A percentile compares a stretch with the other conserved stretches of the same genome.
Evolutionary conservation across 2,113 vertebrate species (phyloP).

Genomic region (Scomber japonicus): DNA sequence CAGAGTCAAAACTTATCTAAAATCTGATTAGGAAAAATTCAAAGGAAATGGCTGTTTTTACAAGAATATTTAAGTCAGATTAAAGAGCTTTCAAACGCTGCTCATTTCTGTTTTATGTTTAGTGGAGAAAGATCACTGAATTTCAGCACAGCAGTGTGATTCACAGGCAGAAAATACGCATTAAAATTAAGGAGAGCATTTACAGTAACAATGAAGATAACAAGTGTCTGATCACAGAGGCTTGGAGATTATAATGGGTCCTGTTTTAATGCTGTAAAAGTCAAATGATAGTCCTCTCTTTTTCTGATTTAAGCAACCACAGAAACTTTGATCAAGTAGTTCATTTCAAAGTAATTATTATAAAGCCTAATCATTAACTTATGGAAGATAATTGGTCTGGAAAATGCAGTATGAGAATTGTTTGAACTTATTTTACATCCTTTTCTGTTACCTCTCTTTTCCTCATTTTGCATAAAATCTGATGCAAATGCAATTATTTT

Average conservation of each 20-base stretch:
- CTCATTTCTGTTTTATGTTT: slow-evolving; percentile 66
- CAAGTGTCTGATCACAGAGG: slow-evolving; percentile 54
- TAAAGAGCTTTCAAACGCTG: slow-evolving; percentile 69
- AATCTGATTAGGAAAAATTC: slow-evolving; percentile 55
- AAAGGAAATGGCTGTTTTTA: slow-evolving; percentile 40
- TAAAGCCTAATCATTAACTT: slow-evolving; percentile 53
- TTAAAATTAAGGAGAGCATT: slow-evolving; percentile 58
- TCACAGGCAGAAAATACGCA: slow-evolving; percentile 54
- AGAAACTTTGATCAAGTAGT: slow-evolving; percentile 66
- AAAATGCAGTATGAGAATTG: slow-evolving; percentile 38
- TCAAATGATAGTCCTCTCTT: slow-evolving; percentile 60
- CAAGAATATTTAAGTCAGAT: slow-evolving; percentile 67
- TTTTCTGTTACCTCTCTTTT: slow-evolving; percentile 12
- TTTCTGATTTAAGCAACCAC: slow-evolving; percentile 43
- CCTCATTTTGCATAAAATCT: background rate
- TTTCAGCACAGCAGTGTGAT: slow-evolving; percentile 8
- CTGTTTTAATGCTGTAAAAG: slow-evolving; percentile 58
- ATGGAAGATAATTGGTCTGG: slow-evolving; percentile 24
- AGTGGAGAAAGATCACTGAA: slow-evolving; percentile 45
- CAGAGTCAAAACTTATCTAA: slow-evolving; percentile 42
- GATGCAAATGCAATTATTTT: background rate
- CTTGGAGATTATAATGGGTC: slow-evolving; percentile 52
- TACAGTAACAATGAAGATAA: slow-evolving; percentile 63
- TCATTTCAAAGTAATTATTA: slow-evolving; percentile 62
- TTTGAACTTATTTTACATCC: slow-evolving; percentile 8